Conservation (phyloP, 2,797 vertebrate genomes). For the Protonibea diacanthus region DNA sequence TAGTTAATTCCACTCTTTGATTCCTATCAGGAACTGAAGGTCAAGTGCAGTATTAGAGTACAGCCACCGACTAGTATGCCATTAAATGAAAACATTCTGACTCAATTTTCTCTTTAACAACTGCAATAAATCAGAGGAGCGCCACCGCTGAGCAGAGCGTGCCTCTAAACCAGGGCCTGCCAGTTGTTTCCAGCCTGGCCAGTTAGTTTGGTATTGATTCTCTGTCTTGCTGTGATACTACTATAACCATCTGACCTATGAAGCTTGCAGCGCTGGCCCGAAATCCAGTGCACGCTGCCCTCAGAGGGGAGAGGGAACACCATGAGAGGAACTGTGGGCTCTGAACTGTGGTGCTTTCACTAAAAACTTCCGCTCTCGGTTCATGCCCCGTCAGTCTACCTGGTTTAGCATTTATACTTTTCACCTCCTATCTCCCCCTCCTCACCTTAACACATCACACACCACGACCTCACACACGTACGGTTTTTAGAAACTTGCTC, state of each 20-base stretch:
- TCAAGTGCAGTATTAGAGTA: constrained; percentile 67
- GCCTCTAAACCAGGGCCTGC: constrained; percentile 54
- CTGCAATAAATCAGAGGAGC: constrained; percentile 79
- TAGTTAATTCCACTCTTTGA: constrained; percentile 61
- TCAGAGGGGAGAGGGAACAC: constrained; percentile 5
- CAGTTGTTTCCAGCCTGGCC: constrained; percentile 64
- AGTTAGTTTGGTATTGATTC: constrained; percentile 79
- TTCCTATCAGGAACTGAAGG: constrained; percentile 72
- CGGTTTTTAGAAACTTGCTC: not conserved
- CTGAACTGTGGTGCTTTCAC: not conserved
- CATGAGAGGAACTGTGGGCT: constrained; percentile 17
- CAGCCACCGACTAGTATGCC: constrained; percentile 55
- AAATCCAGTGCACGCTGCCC: constrained; percentile 42
- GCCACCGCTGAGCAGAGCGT: constrained; percentile 54
- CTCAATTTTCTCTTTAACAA: constrained; percentile 80
- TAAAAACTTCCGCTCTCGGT: not conserved
- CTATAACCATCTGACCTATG: constrained; percentile 72
- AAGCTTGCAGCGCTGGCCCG: constrained; percentile 47
- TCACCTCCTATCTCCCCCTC: not conserved
- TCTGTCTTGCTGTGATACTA: constrained; percentile 69
- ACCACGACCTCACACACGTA: not conserved
- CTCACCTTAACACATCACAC: not conserved
- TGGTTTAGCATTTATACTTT: not conserved
- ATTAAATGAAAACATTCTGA: constrained; percentile 83
- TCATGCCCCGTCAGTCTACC: not conserved